Evolutionary conservation across 92 coral and sea anemone species (phyloP).

Genomic region (Siderastrea radians): DNA sequence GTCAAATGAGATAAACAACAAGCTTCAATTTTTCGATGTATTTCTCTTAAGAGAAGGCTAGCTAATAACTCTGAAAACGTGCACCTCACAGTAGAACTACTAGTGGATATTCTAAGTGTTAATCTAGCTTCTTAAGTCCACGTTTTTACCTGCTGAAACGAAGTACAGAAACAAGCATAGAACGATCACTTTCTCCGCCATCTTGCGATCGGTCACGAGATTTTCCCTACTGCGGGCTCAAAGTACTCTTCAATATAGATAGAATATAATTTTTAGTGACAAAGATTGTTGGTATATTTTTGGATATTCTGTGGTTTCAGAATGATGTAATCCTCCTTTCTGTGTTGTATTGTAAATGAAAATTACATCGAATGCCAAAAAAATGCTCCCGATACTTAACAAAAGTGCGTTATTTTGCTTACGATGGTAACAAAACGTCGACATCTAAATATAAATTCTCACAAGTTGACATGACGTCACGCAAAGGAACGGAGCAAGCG

Average conservation of each 20-base stretch:
- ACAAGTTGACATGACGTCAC: constrained; percentile 69
- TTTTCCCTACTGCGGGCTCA: constrained; percentile 42
- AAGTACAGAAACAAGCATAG: constrained; percentile 9
- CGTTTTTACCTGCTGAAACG: constrained; percentile 28
- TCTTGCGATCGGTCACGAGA: constrained; percentile 51
- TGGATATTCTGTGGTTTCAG: too few relatives aligned
- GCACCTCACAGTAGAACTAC: background rate
- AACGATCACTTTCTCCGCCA: constrained; percentile 31
- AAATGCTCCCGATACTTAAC: background rate
- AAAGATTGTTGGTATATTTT: background rate
- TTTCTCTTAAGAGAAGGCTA: background rate
- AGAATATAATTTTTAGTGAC: background rate
- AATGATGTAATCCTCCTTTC: too few relatives aligned
- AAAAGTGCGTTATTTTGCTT: background rate
- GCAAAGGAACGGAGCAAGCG: constrained; percentile 60
- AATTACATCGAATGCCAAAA: too few relatives aligned
- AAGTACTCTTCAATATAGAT: background rate
- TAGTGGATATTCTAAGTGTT: background rate
- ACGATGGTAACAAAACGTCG: background rate
- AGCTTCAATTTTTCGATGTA: background rate
- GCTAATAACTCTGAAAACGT: background rate
- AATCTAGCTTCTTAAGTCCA: background rate
- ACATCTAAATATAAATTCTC: constrained; percentile 48
- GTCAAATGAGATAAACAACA: background rate
- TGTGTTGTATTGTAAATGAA: too few relatives aligned